Percentiles rank a stretch among this genome's conserved stretches.
These are phyloP conservation scores for Vidua macroura DNA, from an alignment of 2,113 vertebrate species.

Conservation along the genomic window DNA sequence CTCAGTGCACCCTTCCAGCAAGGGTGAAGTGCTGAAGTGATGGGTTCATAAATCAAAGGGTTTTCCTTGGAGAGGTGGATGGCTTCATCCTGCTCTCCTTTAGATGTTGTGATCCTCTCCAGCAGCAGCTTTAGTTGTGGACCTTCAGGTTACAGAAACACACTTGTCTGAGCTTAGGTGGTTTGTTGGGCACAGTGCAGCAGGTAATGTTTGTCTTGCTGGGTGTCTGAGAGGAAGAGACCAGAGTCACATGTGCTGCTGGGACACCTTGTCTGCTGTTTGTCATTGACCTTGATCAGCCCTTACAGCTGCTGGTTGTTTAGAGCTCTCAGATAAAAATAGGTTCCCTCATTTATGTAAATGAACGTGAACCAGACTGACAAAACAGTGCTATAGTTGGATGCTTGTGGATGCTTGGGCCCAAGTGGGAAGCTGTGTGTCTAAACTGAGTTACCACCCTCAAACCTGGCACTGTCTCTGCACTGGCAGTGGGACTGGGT, in stretches of 20 bases:
- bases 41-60: background rate
- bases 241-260: background rate
- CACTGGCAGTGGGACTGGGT: background rate
- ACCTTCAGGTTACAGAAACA: background rate
- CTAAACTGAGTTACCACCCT: background rate
- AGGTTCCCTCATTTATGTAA: background rate
- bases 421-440: background rate
- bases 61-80: background rate
- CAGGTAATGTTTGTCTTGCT: background rate
- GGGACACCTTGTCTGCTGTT: background rate
- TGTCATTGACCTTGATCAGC: background rate
- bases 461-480: background rate
- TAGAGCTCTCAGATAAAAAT: background rate
- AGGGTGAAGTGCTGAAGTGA: background rate
- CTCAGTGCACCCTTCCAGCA: background rate
- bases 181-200: rapidly evolving
- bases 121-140: background rate
- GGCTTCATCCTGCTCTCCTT: background rate
- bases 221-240: background rate
- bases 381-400: background rate
- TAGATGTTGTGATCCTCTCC: background rate
- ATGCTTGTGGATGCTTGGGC: background rate
- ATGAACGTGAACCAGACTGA: background rate
- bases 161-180: background rate
- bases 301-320: background rate